Base-by-base conservation (phyloP, 2,888 invertebrate species). In the Heliothis peltigera region DNA sequence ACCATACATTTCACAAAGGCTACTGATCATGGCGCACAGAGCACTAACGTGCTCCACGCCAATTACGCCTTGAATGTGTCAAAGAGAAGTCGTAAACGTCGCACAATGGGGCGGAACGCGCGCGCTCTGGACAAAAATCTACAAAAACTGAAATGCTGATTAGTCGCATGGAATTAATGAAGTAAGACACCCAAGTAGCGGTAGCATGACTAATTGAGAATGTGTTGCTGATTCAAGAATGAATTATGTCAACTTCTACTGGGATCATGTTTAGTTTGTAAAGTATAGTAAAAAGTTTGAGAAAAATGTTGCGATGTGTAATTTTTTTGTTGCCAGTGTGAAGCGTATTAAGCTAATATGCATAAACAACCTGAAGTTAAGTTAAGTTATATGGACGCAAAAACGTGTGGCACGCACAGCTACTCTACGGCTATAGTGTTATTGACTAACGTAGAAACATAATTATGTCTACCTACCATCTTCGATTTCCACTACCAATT, bases 151-250 rank as follows among this genome's bases (percentile, higher is more conserved):
- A 77, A 78, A 87, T 81, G 86, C 87, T 82, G 84, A 82, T 89
- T 87, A 90, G 84, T 81, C 66, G 84, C 92, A 89, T 91, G 90
- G 91, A 91, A 92, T 92, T 82, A 81, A 86, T 85, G 85, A 86
- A 80, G 82, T 81, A 67, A 87, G 89, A 92, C 93, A 89, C 92
- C 92, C 92, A 90, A 89, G 91, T 85, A 82, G 92, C 72, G 72
- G 81, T 63, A 78, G 87, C 86, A 70, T 83, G 58, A 70, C 87
- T 84, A 91, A 91, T 82, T 67, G 72, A 79, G 76, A 87, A 87
- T 83, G 78, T 82, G 75, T 81, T 75, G 70, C 75, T 80, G 77
- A 74, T 64, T 55, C 21, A 68, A 25, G 22, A 55, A 19, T 65
- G 81, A 84, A 79, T 81, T 82, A 75, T 56, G 63, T 55, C 19